Evolutionary conservation across 2,797 vertebrate genomes (phyloP), one percentile per base, ranked within the genome.

Genomic region (Streptopelia turtur): DNA sequence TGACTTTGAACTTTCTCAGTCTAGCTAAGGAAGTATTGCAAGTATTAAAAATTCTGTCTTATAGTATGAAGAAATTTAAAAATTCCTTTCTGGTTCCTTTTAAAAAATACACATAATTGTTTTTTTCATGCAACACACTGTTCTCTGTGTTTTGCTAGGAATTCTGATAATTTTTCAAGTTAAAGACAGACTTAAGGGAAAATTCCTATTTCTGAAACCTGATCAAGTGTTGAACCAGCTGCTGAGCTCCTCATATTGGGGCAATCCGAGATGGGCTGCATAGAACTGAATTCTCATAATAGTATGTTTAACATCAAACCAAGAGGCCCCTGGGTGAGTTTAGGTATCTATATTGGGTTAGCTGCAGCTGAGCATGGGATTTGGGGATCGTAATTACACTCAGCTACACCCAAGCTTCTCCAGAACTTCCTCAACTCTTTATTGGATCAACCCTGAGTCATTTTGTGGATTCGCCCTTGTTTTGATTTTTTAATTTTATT

Each of bases 121-220:
- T 8, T 85, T 95, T 87, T 80, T 63, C 35, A 78, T 80, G 31
- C 16, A 75, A 28, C 28, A 45, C 15, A 5, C 12, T 37, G 13
- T 50, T 89, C 30, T 71, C 13, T 0, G 0, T 59, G 27, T 59
- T n/a, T 87, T 77, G 14, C 30, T 87, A 31, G 24, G 50, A 85
- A 91, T 79, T 85, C 63, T 72, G 59, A 78, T 49, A 86, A 68
- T 56, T 86, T 78, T 64, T 60, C 30, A 86, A 75, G 12, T 68
- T 83, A 81, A 88, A 83, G 37, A 70, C 52, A 87, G 3, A 83
- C 31, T 78, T 78, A 41, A 9, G 31, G 23, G n/a, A 63, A 81
- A 93, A 94, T 41, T 75, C 80, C 23, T 81, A 2, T 78, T 96
- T 93, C 61, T 93, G 94, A 93, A 96, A 91, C 52, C 24, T 59